phyloP scores from a whole-genome alignment of 2,888 invertebrate genomes.

The Hedya salicella region DNA sequence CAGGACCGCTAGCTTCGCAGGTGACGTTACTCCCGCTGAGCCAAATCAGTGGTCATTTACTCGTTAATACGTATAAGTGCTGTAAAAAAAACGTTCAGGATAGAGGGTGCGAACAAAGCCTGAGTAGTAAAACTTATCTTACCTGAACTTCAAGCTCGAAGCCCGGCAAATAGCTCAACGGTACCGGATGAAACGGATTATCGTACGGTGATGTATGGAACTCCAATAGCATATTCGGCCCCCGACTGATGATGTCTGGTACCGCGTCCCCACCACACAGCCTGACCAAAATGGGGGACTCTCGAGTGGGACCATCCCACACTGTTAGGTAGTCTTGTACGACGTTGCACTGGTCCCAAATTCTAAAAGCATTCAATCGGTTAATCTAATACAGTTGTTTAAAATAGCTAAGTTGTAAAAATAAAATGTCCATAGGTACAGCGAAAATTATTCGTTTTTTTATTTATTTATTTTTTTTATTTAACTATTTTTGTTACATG shows the following conservation, averaged over 20 bases:
- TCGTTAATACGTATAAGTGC: too few species aligned
- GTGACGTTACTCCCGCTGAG: too few species aligned
- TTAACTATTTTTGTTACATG: too few species aligned
- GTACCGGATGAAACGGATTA: conserved; percentile 92
- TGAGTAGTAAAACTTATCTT: too few species aligned
- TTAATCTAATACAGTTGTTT: not conserved
- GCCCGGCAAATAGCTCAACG: conserved; percentile 91
- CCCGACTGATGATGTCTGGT: conserved; percentile 91
- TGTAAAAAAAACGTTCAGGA: too few species aligned
- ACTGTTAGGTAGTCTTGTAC: conserved; percentile 93
- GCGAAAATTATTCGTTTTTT: too few species aligned
- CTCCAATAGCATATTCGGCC: conserved; percentile 91
- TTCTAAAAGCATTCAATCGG: conserved; percentile 73
- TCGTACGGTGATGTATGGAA: conserved; percentile 93
- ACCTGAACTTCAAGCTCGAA: conserved; percentile 94
- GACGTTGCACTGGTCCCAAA: conserved; percentile 93
- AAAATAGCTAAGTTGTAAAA: too few species aligned
- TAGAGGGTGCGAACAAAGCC: too few species aligned
- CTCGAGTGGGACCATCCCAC: conserved; percentile 90
- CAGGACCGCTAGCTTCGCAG: too few species aligned
- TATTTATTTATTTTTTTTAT: too few species aligned
- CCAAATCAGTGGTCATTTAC: too few species aligned
- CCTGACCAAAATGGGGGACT: conserved; percentile 90
- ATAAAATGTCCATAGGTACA: too few species aligned
- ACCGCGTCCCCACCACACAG: conserved; percentile 93